phyloP scores from a whole-genome alignment of 2,113 vertebrate genomes.

The Salvelinus namaycush region DNA sequence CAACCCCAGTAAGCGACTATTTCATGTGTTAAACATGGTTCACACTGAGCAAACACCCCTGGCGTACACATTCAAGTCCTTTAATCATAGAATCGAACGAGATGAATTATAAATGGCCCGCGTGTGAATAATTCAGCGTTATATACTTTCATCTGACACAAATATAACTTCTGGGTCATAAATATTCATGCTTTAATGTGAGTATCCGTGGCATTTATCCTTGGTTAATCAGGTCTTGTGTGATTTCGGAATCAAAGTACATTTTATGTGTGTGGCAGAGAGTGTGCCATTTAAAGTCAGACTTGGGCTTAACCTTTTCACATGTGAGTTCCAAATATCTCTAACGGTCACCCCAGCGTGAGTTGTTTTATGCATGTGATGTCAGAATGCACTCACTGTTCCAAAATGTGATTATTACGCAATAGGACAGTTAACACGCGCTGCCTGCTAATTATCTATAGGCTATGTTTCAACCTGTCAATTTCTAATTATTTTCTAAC shows the following conservation, averaged over 20 bases:
- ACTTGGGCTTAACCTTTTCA: constrained; percentile 36
- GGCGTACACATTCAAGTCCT: constrained; percentile 69
- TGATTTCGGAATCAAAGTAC: constrained; percentile 71
- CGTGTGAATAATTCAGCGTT: constrained; percentile 73
- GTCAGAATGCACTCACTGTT: no score
- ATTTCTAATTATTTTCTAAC: no score
- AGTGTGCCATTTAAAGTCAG: constrained; percentile 21
- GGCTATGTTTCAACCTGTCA: no score
- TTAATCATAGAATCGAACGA: constrained; percentile 77
- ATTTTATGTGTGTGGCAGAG: constrained; percentile 54
- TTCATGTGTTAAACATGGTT: constrained; percentile 71
- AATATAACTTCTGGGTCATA: constrained; percentile 72
- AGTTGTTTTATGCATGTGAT: no score
- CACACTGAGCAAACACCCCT: constrained; percentile 68
- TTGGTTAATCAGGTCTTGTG: constrained; percentile 74
- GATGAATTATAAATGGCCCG: constrained; percentile 74
- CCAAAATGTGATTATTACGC: no score
- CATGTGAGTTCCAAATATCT: no score
- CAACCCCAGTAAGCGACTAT: constrained; percentile 51
- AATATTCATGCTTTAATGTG: constrained; percentile 77
- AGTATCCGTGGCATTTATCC: constrained; percentile 72
- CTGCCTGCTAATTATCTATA: no score
- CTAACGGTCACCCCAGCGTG: no score
- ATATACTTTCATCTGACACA: constrained; percentile 79
- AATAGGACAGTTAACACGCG: no score